Conservation (phyloP, 1,140 invertebrate species). For the Arion vulgaris region DNA sequence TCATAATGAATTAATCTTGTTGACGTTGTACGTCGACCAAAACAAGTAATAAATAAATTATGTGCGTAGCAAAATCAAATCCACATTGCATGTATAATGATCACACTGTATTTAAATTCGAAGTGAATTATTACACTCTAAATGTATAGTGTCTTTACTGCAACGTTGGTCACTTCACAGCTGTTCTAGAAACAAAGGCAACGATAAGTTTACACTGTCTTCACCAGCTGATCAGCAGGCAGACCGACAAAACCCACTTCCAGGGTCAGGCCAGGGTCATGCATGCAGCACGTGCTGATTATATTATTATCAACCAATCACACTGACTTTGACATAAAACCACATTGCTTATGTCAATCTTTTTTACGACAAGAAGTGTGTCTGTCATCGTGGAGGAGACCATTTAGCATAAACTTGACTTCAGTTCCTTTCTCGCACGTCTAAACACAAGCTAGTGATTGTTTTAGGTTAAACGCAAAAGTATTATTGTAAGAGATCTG, state of each 20-base stretch:
- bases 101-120: neutral
- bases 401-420: no score
- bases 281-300: slow-evolving; percentile 14
- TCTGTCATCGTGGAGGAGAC: no score
- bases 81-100: no score
- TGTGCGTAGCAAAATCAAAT: neutral
- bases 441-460: no score
- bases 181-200: neutral
- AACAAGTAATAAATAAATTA: no score
- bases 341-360: neutral
- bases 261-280: slow-evolving; percentile 27
- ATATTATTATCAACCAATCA: slow-evolving; percentile 19
- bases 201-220: neutral
- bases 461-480: neutral
- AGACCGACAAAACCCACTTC: neutral
- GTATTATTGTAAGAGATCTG: neutral
- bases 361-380: neutral
- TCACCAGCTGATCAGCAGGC: neutral
- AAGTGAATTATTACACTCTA: neutral
- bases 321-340: neutral
- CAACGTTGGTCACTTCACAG: neutral
- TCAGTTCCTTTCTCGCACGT: no score
- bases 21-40: no score
- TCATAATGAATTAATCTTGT: no score
- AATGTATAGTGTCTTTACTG: neutral